A percentile compares a stretch with the other conserved stretches of the same genome.
phyloP scores from a whole-genome alignment of 1,140 invertebrate species.

The Ylistrum balloti region DNA sequence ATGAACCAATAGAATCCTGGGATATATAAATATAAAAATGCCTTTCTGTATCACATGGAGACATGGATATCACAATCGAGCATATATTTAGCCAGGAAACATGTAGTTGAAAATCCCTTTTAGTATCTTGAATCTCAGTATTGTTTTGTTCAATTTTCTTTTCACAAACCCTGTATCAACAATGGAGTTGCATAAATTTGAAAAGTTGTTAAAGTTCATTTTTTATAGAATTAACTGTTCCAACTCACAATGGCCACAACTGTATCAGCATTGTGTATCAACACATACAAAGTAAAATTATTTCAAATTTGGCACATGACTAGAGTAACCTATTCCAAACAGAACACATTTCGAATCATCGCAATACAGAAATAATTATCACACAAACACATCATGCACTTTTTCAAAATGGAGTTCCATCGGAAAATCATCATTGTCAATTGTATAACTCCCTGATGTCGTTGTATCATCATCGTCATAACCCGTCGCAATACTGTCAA shows the following conservation, averaged over 20 bases:
- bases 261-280: neutral
- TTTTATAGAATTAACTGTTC: neutral
- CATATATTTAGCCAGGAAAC: neutral
- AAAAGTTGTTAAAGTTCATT: too few species aligned
- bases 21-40: neutral
- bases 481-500: conserved; percentile 65
- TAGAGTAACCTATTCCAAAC: neutral
- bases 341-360: neutral
- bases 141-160: too few species aligned
- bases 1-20: neutral
- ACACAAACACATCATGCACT: conserved; percentile 61
- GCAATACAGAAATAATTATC: neutral
- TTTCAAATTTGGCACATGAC: conserved; percentile 34
- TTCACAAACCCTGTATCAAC: too few species aligned
- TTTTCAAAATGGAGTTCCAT: conserved; percentile 56
- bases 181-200: too few species aligned
- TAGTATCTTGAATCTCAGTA: neutral
- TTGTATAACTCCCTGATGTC: conserved; percentile 72
- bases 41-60: neutral
- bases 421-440: conserved; percentile 66
- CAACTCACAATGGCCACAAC: neutral
- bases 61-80: too few species aligned
- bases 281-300: neutral
- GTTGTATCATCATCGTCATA: conserved; percentile 73
- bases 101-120: neutral